Base-by-base conservation (phyloP, 2,113 vertebrate genomes). In the Cynoglossus semilaevis region DNA sequence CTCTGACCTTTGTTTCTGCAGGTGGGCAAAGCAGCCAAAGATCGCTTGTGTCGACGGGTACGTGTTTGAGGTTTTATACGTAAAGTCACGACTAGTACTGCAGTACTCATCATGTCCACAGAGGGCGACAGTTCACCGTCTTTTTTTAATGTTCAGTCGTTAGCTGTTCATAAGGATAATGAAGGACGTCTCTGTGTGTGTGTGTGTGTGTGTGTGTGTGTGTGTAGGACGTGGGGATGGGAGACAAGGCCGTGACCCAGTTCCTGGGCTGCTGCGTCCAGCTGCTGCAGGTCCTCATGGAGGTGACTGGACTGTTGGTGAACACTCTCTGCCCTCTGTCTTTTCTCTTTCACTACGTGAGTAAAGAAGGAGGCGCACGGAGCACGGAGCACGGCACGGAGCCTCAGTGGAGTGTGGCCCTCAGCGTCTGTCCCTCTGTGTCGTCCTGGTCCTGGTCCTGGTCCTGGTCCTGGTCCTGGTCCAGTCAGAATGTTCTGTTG, bases 1-100 rank as follows among this genome's bases (percentile, higher is more conserved):
- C 22, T 8, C 11, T 8, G 7, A 18, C 22, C 16, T 50, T 51
- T 1, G 42, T 7, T 51, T 55, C 40, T 41, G 1, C 22, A 99
- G 97, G 96, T 99, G 80, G 96, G 97, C 51, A 99, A 98, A 84
- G 90, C 95, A 44, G 95, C 96, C 1, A 99, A 99, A 88, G 97
- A 99, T 67, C 92, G 97, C 45, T 76, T 99, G 2, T 98, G 95
- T 80, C 93, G 96, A 86, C 84, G 95, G 91, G 97, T 94, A 82
- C 91, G 93, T 42, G 72, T 14, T 3, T 42, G 15, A 22, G 44
- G 44, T 36, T n/a, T n/a, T n/a, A n/a, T n/a, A n/a, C n/a, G n/a
- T n/a, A n/a, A n/a, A n/a, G n/a, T n/a, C n/a, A n/a, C n/a, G n/a
- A n/a, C n/a, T n/a, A 4, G 22, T 29, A 29, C 6, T 29, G 2